Base-by-base conservation (phyloP, 2,888 invertebrate genomes). In the Drymonia ruficornis region DNA sequence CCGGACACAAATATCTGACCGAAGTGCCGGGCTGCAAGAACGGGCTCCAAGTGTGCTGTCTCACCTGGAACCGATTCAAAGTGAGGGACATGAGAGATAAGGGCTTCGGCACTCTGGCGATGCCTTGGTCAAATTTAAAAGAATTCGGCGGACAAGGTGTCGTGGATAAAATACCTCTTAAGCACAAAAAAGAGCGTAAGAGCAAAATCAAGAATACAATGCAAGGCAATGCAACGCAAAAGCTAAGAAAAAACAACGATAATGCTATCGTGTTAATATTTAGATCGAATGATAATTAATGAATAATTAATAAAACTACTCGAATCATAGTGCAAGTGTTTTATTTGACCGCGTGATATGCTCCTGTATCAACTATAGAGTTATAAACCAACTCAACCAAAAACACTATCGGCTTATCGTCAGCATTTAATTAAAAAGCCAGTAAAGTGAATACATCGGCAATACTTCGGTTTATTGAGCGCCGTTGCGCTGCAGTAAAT, bases 31-130 rank as follows among this genome's bases (percentile, higher is more conserved):
- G 87, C 13, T 92, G 91, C 66, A 86, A 79, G 64, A 70, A 80
- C 51, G 81, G 76, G 47, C 56, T 74, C 4, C 80, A 85, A 50
- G 89, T 92, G 3, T 92, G 91, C 65, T 92, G 91, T 56, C 89
- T 91, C 43, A 73, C 74, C 2, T 91, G 87, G 89, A 89, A 90
- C 55, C 72, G 72, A 15, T 87, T 58, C 58, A 67, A 74, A 55
- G 74, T 84, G 0, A 76, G 77, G 49, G 87, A 89, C 47, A 61
- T 76, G 61, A 74, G 60, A 23, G 72, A 85, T 23, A 61, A 83
- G 18, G 88, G 85, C 11, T 61, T 90, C 1, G 52, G 55, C 13
- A 73, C 72, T 28, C 12, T 65, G 0, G 80, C 70, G 0, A 69
- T 83, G 57, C 91, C 91, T 0, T 90, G 91, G 89, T 50, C 64